phyloP scores from a whole-genome alignment of 2,888 invertebrate genomes.

The Antitype chi region DNA sequence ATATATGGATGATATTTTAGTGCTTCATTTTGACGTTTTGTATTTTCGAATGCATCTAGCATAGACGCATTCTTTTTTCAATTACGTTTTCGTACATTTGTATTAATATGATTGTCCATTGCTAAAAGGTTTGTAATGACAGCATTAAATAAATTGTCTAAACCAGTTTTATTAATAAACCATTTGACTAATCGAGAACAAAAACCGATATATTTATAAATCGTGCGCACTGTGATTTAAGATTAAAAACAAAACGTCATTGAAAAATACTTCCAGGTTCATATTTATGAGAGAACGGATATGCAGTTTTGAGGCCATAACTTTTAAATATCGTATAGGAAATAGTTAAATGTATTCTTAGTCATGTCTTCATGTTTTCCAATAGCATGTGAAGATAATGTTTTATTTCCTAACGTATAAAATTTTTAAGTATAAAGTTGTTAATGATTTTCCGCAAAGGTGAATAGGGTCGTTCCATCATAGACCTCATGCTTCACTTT shows the following conservation, averaged over 20 bases:
- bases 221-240: constrained; percentile 28
- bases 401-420: constrained; percentile 12
- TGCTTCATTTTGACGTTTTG: background rate
- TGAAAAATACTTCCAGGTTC: constrained; percentile 42
- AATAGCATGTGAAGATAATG: constrained; percentile 9
- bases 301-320: constrained; percentile 48
- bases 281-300: constrained; percentile 30
- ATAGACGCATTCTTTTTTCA: background rate
- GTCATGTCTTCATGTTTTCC: constrained; percentile 18
- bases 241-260: constrained; percentile 21
- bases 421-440: background rate
- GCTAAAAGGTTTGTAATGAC: background rate
- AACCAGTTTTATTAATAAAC: background rate
- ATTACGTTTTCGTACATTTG: background rate
- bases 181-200: constrained; percentile 7
- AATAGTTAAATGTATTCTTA: constrained; percentile 29
- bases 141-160: background rate
- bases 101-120: background rate
- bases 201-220: constrained; percentile 16
- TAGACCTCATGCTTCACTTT: background rate
- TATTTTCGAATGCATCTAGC: background rate
- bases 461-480: background rate
- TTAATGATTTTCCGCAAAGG: background rate
- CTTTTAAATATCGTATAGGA: constrained; percentile 35
- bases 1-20: background rate